Evolutionary conservation across 2,888 invertebrate species (phyloP).

Genomic region (Troilus luridus): DNA sequence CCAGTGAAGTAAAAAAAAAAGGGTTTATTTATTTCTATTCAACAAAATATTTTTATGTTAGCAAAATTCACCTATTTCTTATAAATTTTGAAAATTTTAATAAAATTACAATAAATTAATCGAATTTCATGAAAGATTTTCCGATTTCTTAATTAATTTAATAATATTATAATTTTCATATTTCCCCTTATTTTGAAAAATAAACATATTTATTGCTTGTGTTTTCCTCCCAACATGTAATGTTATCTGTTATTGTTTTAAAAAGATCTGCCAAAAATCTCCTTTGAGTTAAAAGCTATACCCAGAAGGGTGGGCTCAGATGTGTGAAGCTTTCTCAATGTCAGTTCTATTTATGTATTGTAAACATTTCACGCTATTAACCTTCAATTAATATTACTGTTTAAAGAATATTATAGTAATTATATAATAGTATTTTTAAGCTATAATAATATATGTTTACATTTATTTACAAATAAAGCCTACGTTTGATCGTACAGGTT

Average conservation of each 20-base stretch:
- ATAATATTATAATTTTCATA: background rate
- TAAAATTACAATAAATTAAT: no score
- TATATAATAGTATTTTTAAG: no score
- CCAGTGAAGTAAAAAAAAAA: background rate
- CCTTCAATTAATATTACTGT: background rate
- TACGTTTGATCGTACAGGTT: no score
- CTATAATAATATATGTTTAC: no score
- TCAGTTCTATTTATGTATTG: background rate
- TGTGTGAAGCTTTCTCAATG: background rate
- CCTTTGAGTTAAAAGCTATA: slow-evolving; percentile 2
- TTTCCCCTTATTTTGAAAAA: background rate
- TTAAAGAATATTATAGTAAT: no score
- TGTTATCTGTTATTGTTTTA: background rate
- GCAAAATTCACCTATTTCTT: no score
- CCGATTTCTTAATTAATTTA: background rate
- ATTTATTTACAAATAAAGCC: no score
- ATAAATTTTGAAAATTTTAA: no score
- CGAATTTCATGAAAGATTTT: no score
- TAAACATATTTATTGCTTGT: background rate
- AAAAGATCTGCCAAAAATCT: background rate
- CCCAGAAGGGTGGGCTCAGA: background rate
- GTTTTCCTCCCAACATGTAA: background rate
- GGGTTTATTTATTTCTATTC: no score
- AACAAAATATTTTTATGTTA: no score
- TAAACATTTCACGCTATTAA: background rate